phyloP scores from a whole-genome alignment of 2,113 vertebrate genomes.

The Todiramphus chloris region DNA sequence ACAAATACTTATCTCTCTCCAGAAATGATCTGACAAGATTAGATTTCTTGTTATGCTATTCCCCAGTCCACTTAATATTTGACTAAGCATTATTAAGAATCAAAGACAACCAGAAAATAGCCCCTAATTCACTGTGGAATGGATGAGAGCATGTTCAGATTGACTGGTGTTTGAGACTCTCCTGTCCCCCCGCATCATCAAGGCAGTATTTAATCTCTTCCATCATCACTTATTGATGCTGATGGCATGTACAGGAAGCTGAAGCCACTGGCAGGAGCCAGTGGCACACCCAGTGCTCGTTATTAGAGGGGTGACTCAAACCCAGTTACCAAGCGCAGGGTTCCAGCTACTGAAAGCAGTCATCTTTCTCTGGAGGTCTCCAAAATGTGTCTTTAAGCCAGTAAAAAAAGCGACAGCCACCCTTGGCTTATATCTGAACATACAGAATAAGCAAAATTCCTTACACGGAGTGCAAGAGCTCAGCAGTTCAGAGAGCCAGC shows the following conservation, averaged over 20 bases:
- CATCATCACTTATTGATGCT: background rate
- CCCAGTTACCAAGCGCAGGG: background rate
- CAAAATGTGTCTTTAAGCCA: background rate
- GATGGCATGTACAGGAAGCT: background rate
- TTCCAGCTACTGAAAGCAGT: background rate
- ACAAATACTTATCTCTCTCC: slow-evolving; percentile 2
- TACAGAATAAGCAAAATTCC: background rate
- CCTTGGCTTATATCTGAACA: background rate
- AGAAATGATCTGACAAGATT: slow-evolving; percentile 27
- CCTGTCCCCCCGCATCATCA: background rate
- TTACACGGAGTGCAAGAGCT: fast-evolving
- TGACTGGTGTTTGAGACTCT: background rate
- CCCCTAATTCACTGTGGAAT: background rate
- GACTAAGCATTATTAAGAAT: background rate
- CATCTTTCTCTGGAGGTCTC: background rate
- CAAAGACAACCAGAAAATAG: slow-evolving; percentile 23
- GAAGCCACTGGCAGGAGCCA: background rate
- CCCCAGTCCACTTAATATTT: slow-evolving; percentile 25
- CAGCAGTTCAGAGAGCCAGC: background rate
- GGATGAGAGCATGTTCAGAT: background rate
- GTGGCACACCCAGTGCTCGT: background rate
- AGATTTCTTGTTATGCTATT: background rate
- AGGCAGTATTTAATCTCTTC: background rate
- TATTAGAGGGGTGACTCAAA: background rate
- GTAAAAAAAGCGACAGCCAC: background rate